A percentile compares a stretch with the other conserved stretches of the same genome.
These are phyloP conservation scores for Falco punctatus DNA, from an alignment of 2,113 vertebrate species.

Conservation along the genomic window DNA sequence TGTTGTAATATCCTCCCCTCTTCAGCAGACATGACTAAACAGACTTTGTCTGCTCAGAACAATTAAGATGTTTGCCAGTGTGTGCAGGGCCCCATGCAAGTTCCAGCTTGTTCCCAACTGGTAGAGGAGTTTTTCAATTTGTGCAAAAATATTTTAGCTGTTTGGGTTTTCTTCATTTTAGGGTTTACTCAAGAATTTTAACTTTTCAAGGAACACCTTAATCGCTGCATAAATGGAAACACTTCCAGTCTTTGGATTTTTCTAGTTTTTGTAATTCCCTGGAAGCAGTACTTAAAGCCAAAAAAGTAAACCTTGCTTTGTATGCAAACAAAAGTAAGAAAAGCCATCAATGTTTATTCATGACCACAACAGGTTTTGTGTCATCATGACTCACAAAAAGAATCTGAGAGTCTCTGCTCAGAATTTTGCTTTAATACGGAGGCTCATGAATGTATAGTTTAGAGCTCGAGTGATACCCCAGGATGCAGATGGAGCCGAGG, in stretches of 20 bases:
- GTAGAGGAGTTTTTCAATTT: background rate
- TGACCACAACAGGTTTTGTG: background rate
- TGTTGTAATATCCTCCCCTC: constrained; percentile 29
- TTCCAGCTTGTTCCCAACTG: constrained; percentile 22
- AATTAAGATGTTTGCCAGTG: constrained; percentile 40
- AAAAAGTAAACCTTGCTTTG: background rate
- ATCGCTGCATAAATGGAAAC: background rate
- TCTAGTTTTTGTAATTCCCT: background rate
- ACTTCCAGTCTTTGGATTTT: background rate
- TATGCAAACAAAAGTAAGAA: constrained; percentile 1
- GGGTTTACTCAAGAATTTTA: background rate
- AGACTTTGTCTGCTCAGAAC: constrained; percentile 57
- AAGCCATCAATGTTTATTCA: background rate
- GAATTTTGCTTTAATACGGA: background rate
- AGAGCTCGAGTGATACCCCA: background rate
- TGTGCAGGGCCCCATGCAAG: constrained; percentile 15
- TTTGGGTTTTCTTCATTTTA: background rate
- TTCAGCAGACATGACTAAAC: constrained; percentile 67
- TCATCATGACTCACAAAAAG: background rate
- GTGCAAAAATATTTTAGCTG: background rate
- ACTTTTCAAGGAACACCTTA: background rate
- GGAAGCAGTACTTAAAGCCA: background rate
- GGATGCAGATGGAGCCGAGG: background rate
- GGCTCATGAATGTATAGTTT: background rate
- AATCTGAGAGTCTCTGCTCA: background rate